Conservation (phyloP, 2,113 vertebrate genomes). For the Sturnira hondurensis region DNA sequence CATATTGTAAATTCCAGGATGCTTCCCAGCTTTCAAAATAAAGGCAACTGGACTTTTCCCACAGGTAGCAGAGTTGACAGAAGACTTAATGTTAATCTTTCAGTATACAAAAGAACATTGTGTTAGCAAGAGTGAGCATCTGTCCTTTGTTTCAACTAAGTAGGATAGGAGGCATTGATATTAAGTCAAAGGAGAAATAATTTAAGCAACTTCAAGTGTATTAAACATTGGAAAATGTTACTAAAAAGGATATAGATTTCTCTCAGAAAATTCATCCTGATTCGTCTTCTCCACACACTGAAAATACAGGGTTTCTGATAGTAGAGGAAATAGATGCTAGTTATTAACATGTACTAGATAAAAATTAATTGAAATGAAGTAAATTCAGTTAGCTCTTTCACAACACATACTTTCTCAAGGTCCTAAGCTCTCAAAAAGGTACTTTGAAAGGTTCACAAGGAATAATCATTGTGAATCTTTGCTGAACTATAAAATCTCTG, state of each 20-base stretch:
- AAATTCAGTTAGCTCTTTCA: not conserved
- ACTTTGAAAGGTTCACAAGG: not conserved
- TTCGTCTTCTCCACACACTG: not conserved
- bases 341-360: conserved; percentile 12
- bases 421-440: not conserved
- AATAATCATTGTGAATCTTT: not conserved
- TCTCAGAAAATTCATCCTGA: not conserved
- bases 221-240: conserved; percentile 27
- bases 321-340: not conserved
- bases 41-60: not conserved
- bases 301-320: not conserved
- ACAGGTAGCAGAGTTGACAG: not conserved
- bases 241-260: not conserved
- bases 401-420: not conserved
- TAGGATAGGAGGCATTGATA: not conserved
- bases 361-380: not conserved
- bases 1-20: conserved; percentile 31
- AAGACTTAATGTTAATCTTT: conserved; percentile 31
- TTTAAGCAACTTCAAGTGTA: not conserved
- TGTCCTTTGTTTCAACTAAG: conserved; percentile 42
- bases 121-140: not conserved
- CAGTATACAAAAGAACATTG: not conserved
- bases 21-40: conserved; percentile 33
- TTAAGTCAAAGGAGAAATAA: conserved; percentile 37
- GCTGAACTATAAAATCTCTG: not conserved